Base-by-base conservation (phyloP, 2,888 invertebrate genomes). In the Amblyjoppa fuscipennis region DNA sequence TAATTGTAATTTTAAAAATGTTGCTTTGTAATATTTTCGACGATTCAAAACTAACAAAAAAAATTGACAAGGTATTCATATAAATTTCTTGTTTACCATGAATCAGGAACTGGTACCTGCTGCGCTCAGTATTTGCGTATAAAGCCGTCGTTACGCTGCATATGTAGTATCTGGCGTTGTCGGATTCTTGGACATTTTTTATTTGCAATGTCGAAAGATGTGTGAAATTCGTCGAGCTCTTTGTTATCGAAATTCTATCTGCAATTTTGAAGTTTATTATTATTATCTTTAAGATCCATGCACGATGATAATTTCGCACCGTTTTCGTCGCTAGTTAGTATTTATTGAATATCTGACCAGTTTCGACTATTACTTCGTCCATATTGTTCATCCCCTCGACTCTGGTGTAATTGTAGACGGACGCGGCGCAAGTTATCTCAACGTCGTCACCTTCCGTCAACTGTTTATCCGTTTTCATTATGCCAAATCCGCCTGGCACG, bases 391-490 rank as follows among this genome's bases (percentile, higher is more conserved):
- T 93, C 97, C 96, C 97, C 20, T 92, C 88, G 2, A 96, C 91
- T 13, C 94, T 89, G 0, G 95, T 94, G 84, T 93, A 94, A 87
- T 94, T 93, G 75, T 94, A 94, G 25, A 95, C 93, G 0, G 96
- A 95, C 0, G 95, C 96, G 3, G 95, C 96, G 91, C 97, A 97
- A 4, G 93, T 95, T 7, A 96, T 88, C n/a, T 92, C 93, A 0
- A 96, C 90, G 78, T 95, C 90, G 87, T 97, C 96, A 0, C 95
- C 96, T 45, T 94, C 94, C 0, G 96, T 95, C 1, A 95, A 88
- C 69, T 85, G 83, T 25, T 86, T 87, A n/a, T 83, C 79, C 25
- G 91, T 89, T 5, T 85, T 87, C 51, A 95, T 94, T 25, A 95
- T 92, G 59, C 92, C 93, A 82, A 95, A 94, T 11, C 95, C 95